phyloP scores from a whole-genome alignment of 2,797 vertebrate genomes.

The Buphagus erythrorhynchus region DNA sequence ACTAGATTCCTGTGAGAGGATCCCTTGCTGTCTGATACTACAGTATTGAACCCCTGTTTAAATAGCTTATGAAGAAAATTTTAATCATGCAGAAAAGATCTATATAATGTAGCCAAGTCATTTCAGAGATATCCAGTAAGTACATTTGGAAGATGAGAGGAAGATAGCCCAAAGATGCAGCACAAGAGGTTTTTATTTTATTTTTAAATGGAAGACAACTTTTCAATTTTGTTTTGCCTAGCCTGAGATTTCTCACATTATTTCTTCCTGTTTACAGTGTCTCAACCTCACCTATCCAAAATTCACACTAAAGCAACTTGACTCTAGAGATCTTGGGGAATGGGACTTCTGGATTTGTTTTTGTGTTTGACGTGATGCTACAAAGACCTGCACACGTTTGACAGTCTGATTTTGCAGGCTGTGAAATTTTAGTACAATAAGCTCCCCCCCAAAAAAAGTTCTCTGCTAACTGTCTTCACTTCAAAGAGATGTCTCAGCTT shows the following conservation, averaged over 20 bases:
- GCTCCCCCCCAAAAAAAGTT: background rate
- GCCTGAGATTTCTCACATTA: background rate
- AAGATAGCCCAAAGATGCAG: background rate
- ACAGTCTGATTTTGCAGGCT: background rate
- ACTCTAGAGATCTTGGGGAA: background rate
- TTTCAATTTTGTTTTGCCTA: background rate
- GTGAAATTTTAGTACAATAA: background rate
- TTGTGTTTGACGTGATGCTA: background rate
- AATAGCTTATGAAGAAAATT: background rate
- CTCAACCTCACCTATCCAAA: background rate
- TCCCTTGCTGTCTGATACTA: background rate
- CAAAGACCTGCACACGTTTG: fast-evolving
- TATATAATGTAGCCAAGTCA: background rate
- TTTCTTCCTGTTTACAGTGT: background rate
- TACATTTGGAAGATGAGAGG: background rate
- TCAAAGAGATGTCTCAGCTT: background rate
- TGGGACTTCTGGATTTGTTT: background rate
- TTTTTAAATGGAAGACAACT: background rate
- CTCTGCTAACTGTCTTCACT: background rate
- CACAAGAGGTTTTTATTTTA: background rate
- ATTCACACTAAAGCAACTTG: background rate
- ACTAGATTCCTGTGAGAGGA: background rate
- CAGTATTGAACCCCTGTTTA: background rate
- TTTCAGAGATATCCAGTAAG: background rate
- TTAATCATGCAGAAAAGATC: background rate